Conservation (phyloP, 2,888 invertebrate species). For the Argynnis bischoffii region DNA sequence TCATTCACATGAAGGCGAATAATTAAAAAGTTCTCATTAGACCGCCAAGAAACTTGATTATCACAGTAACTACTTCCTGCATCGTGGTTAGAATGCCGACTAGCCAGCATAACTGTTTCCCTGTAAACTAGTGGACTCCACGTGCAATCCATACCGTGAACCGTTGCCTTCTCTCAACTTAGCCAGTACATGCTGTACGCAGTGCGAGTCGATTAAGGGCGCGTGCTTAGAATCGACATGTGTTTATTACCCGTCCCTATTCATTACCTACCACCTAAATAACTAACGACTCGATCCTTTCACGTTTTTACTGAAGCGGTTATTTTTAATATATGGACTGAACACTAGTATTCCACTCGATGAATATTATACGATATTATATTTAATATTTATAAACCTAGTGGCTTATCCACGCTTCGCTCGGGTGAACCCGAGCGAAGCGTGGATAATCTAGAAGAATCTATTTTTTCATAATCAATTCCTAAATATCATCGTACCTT, state of each 20-base stretch:
- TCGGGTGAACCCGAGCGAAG: too few species aligned
- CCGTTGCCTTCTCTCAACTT: slow-evolving; percentile 46
- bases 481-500: too few species aligned
- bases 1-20: slow-evolving; percentile 2
- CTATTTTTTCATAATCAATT: too few species aligned
- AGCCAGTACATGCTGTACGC: slow-evolving; percentile 30
- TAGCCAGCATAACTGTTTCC: slow-evolving; percentile 56
- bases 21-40: slow-evolving; percentile 15
- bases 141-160: slow-evolving; percentile 54
- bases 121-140: slow-evolving; percentile 54
- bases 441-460: too few species aligned
- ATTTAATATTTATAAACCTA: too few species aligned
- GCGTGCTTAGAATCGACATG: slow-evolving; percentile 74
- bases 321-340: slow-evolving; percentile 62
- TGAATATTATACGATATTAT: too few species aligned
- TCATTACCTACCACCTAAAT: slow-evolving; percentile 72
- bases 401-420: too few species aligned
- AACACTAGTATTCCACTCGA: slow-evolving; percentile 5
- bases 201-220: slow-evolving; percentile 64
- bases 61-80: slow-evolving; percentile 43
- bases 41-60: slow-evolving; percentile 30
- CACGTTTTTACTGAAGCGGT: slow-evolving; percentile 61
- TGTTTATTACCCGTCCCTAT: slow-evolving; percentile 74
- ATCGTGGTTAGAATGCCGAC: slow-evolving; percentile 44
- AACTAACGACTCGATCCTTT: slow-evolving; percentile 69